Evolutionary conservation across 2,888 invertebrate species (phyloP).

Genomic region (Acleris laterana): DNA sequence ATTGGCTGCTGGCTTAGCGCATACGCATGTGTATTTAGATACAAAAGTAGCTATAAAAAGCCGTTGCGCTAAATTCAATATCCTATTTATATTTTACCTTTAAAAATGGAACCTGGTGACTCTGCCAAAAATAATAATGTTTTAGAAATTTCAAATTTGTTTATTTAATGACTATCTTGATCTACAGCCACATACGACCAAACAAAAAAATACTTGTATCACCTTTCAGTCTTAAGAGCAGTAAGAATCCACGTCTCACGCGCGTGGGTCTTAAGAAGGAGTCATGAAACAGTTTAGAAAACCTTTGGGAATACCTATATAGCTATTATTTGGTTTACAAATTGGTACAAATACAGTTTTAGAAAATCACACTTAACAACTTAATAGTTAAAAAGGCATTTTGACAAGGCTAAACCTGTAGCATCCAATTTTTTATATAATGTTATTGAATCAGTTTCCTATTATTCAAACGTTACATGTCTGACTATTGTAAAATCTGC

Average conservation of each 20-base stretch:
- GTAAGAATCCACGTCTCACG: slow-evolving; percentile 18
- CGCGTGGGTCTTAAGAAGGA: not conserved
- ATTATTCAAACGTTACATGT: no score
- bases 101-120: slow-evolving; percentile 80
- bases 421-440: no score
- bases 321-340: no score
- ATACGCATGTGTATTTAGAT: slow-evolving; percentile 56
- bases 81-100: slow-evolving; percentile 77
- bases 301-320: no score
- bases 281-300: not conserved
- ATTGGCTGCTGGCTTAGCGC: slow-evolving; percentile 67
- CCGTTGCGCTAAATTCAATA: slow-evolving; percentile 58
- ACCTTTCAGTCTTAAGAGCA: slow-evolving; percentile 18
- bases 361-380: no score
- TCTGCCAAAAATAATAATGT: slow-evolving; percentile 79
- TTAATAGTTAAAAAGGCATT: no score
- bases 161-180: slow-evolving; percentile 1
- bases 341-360: no score
- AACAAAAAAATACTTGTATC: slow-evolving; percentile 13
- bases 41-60: slow-evolving; percentile 69
- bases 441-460: no score
- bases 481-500: no score
- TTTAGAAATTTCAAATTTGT: slow-evolving; percentile 41
- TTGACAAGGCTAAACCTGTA: no score
- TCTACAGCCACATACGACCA: slow-evolving; percentile 33